A percentile compares a stretch with the other conserved stretches of the same genome.
Evolutionary conservation across 2,888 invertebrate species (phyloP).

Genomic region (Rugalucina vietnamica): DNA sequence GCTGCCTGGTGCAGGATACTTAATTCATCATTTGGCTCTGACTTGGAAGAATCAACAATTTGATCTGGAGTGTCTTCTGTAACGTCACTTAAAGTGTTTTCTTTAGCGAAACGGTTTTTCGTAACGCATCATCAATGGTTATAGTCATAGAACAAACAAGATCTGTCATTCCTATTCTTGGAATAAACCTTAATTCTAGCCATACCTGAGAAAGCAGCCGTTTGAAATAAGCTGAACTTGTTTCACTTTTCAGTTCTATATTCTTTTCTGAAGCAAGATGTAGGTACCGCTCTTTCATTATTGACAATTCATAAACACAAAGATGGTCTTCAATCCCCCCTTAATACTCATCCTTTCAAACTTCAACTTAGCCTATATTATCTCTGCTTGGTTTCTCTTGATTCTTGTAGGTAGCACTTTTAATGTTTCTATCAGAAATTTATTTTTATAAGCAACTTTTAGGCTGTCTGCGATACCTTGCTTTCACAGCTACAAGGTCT

Average conservation of each 20-base stretch:
- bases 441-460: not conserved
- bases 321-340: not conserved
- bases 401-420: not conserved
- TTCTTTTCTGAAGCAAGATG: not conserved
- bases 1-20: not conserved
- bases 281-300: not conserved
- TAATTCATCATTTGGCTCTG: not conserved
- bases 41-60: not conserved
- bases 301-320: not conserved
- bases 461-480: conserved; percentile 10
- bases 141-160: not conserved
- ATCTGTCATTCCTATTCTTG: not conserved
- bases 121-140: not conserved
- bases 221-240: not conserved
- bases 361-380: not conserved
- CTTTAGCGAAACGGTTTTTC: not conserved
- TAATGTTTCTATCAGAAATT: not conserved
- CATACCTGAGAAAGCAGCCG: not conserved
- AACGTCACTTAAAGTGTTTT: not conserved
- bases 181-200: not conserved
- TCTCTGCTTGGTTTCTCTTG: not conserved
- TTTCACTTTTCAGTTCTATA: not conserved
- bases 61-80: not conserved
- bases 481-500: conserved; percentile 18
- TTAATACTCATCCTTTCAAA: not conserved